Evolutionary conservation across 2,797 vertebrate species (phyloP), one percentile per base, ranked within the genome.

Genomic region (Sebastes glaucus): DNA sequence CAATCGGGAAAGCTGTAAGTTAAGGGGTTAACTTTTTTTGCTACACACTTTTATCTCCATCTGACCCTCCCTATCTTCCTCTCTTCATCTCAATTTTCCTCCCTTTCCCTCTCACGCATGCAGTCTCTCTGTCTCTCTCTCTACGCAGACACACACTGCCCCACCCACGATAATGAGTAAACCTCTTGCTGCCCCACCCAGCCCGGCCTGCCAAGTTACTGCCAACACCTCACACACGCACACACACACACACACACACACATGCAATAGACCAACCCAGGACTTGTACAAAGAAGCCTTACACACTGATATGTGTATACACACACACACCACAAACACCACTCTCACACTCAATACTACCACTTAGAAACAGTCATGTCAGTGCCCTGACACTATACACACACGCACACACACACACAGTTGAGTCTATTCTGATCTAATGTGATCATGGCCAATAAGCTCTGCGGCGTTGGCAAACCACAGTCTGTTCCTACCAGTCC

Each of bases 151-250:
- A 74, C 87, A 85, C 69, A 73, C 75, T 33, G 86, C 90, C 87
- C 89, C 92, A 93, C 94, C 94, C 93, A 89, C 57, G 77, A 92
- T 93, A 94, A 95, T 95, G 93, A 94, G 89, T 84, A 91, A 94
- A 93, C 84, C 92, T 92, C 91, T 91, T 73, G 70, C 88, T 80
- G 91, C 89, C 92, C 90, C 93, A 93, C 94, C 94, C 94, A 87
- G 81, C 61, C 75, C 77, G 16, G 85, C 66, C 89, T 91, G 93
- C 93, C 93, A 93, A 94, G 93, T 87, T 83, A 84, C 89, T 94
- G 92, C 93, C 93, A 94, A 92, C 91, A 92, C 94, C 84, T 89
- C 79, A 72, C 86, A 74, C 83, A 73, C 69, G 23, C 83, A 74
- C 67, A 32, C 78, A 61, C 86, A 61, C 83, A 67, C 69, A 23